Conservation (phyloP, 2,113 vertebrate species). For the Urocitellus parryii region DNA sequence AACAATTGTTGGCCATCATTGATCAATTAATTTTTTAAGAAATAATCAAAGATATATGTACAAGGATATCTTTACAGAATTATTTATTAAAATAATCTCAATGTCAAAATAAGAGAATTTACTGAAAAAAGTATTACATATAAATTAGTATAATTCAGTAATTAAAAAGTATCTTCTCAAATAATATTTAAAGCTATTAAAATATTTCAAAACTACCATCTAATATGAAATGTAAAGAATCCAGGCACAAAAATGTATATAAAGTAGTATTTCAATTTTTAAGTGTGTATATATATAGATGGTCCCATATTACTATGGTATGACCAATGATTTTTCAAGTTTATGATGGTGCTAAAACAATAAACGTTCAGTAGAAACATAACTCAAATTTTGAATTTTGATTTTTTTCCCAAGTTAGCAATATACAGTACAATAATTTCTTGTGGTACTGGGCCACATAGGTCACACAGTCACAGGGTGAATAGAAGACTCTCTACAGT, state of each 20-base stretch:
- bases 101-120: constrained; percentile 30
- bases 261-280: background rate
- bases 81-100: constrained; percentile 22
- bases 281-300: background rate
- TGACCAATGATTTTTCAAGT: background rate
- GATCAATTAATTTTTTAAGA: constrained; percentile 18
- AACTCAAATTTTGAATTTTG: background rate
- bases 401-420: too few relatives aligned
- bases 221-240: background rate
- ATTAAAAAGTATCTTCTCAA: constrained; percentile 24
- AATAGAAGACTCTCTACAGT: background rate
- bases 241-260: background rate
- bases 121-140: background rate
- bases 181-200: constrained; percentile 25
- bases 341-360: background rate
- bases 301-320: background rate
- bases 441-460: background rate
- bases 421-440: background rate
- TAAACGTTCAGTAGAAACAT: background rate
- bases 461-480: background rate
- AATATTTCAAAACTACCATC: background rate
- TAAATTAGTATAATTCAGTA: background rate
- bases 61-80: background rate
- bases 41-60: background rate
- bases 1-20: background rate